phyloP scores from a whole-genome alignment of 2,113 vertebrate species.

The Scomber japonicus region DNA sequence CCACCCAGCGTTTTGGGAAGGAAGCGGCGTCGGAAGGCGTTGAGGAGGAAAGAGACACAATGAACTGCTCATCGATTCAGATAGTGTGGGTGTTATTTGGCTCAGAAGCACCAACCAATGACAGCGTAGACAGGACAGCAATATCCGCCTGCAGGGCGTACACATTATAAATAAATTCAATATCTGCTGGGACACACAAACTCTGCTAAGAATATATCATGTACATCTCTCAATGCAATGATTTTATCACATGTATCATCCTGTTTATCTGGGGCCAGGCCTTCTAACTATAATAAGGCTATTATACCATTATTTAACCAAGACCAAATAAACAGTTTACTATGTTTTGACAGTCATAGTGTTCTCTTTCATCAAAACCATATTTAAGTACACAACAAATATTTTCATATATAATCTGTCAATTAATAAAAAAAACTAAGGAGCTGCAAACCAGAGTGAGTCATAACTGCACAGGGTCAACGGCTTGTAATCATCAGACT shows the following conservation, averaged over 20 bases:
- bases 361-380: too few relatives aligned
- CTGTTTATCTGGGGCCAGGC: neutral
- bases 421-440: too few relatives aligned
- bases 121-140: neutral
- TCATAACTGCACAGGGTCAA: too few relatives aligned
- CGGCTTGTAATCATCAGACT: too few relatives aligned
- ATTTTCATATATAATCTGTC: too few relatives aligned
- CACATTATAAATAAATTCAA: neutral
- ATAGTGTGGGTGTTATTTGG: constrained; percentile 31
- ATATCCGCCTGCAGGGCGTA: constrained; percentile 36
- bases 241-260: neutral
- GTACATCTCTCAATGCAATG: neutral
- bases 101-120: constrained; percentile 3
- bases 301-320: neutral
- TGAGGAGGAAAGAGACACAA: neutral
- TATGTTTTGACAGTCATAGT: too few relatives aligned
- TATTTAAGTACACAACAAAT: too few relatives aligned
- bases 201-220: neutral
- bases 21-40: neutral
- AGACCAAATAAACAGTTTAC: too few relatives aligned
- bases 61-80: neutral
- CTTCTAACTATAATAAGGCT: neutral
- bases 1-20: neutral
- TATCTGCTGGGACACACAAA: constrained; percentile 9
- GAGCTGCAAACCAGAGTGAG: too few relatives aligned